A percentile compares a stretch with the other conserved stretches of the same genome.
Evolutionary conservation across 2,797 vertebrate species (phyloP).

Genomic region (Enteromius radiatus): DNA sequence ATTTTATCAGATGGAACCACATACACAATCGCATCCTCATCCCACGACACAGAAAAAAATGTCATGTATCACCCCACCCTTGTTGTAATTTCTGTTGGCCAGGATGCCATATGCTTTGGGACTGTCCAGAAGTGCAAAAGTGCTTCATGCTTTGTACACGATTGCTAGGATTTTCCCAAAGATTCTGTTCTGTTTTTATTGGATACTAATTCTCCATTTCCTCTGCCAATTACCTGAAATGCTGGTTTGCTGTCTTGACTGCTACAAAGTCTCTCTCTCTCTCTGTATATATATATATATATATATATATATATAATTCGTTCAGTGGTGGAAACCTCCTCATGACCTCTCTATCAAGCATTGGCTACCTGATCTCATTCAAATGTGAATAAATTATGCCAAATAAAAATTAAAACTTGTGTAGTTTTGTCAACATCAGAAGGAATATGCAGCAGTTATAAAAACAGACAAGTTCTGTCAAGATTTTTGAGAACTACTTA

Average conservation of each 20-base stretch:
- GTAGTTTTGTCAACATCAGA: not conserved
- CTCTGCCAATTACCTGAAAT: not conserved
- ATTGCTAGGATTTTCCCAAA: not conserved
- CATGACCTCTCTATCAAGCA: too few relatives aligned
- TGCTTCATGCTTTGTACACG: not conserved
- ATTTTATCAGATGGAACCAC: not conserved
- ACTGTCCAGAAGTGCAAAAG: not conserved
- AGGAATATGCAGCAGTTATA: not conserved
- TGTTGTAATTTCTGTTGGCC: slow-evolving; percentile 16
- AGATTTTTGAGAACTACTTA: not conserved
- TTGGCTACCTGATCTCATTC: too few relatives aligned
- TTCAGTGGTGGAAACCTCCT: too few relatives aligned
- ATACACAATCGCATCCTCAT: not conserved
- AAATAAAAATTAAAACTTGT: too few relatives aligned
- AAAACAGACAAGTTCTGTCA: not conserved
- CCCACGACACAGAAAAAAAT: not conserved
- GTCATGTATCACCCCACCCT: not conserved
- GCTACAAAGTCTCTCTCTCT: too few relatives aligned
- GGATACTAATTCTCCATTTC: not conserved
- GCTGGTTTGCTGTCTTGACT: not conserved
- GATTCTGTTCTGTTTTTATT: not conserved
- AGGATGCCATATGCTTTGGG: slow-evolving; percentile 10
- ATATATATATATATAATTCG: too few relatives aligned
- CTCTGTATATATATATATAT: too few relatives aligned
- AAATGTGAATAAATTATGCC: too few relatives aligned